Percentiles rank a stretch among this genome's conserved stretches.
phyloP scores from a whole-genome alignment of 2,113 vertebrate species.

The Hoplias malabaricus region DNA sequence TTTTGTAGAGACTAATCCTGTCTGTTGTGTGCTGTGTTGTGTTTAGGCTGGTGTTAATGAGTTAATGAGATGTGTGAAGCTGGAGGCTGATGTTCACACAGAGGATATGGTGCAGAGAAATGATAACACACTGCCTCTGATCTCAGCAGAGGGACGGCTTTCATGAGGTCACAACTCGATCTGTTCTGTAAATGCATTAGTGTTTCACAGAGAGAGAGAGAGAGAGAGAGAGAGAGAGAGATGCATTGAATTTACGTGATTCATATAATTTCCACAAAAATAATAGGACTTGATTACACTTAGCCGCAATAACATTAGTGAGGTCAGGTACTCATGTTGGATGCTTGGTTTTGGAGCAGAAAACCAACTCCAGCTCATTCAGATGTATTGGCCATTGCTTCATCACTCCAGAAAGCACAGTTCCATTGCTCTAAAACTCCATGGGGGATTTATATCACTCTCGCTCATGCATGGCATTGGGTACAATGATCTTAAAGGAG shows the following conservation, averaged over 20 bases:
- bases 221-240: not conserved
- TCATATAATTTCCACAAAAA: no score
- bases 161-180: constrained; percentile 23
- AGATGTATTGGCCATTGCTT: no score
- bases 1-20: not conserved
- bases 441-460: no score
- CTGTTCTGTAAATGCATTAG: constrained; percentile 15
- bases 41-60: constrained; percentile 6
- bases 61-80: constrained; percentile 5
- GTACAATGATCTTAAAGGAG: no score
- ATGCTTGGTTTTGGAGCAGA: no score
- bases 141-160: constrained; percentile 8
- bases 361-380: no score
- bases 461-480: no score
- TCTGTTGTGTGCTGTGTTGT: not conserved
- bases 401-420: no score
- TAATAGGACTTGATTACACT: no score
- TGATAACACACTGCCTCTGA: not conserved
- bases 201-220: not conserved
- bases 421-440: no score
- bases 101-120: constrained; percentile 14
- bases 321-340: no score
- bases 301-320: no score
- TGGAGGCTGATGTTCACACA: not conserved
- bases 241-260: not conserved